A percentile compares a stretch with the other conserved stretches of the same genome.
Evolutionary conservation across 2,797 vertebrate genomes (phyloP).

Genomic region (Sarcoramphus papa): DNA sequence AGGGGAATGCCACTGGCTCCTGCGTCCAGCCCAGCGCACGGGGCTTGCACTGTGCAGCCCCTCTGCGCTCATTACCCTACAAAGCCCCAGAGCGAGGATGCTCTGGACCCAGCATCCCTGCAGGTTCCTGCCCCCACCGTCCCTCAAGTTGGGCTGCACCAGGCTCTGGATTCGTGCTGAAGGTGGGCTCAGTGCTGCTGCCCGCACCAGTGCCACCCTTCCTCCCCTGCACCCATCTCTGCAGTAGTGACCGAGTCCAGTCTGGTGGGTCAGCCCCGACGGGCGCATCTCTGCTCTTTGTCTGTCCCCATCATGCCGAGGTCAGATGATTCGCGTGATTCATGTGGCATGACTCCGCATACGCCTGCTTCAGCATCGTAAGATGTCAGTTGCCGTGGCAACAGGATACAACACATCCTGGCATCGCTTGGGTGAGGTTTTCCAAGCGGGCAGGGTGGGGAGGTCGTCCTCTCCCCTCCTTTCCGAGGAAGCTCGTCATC

Average conservation of each 20-base stretch:
- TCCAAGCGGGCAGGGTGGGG: conserved; percentile 48
- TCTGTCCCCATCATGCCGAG: conserved; percentile 51
- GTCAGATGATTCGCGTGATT: conserved; percentile 53
- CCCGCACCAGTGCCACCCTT: rapidly evolving
- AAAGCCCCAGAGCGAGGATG: rapidly evolving
- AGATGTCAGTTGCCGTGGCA: conserved; percentile 67
- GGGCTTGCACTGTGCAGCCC: rapidly evolving
- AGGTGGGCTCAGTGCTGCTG: neutral
- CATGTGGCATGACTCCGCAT: conserved; percentile 60
- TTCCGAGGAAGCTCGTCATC: conserved; percentile 25
- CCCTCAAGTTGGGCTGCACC: neutral
- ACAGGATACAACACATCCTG: conserved; percentile 68
- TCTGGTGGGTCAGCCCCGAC: neutral
- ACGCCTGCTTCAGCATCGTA: conserved; percentile 48
- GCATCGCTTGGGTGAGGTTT: conserved; percentile 63
- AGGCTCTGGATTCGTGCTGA: neutral
- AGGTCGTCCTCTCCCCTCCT: conserved; percentile 39
- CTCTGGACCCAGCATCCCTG: neutral
- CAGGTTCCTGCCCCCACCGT: too few species aligned
- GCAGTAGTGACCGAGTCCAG: rapidly evolving
- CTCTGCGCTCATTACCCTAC: neutral
- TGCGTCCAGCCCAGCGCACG: rapidly evolving
- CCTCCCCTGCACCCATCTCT: neutral
- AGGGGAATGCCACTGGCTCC: neutral
- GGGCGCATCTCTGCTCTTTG: neutral